Evolutionary conservation across 2,797 vertebrate species (phyloP).

Genomic region (Karalla daura): DNA sequence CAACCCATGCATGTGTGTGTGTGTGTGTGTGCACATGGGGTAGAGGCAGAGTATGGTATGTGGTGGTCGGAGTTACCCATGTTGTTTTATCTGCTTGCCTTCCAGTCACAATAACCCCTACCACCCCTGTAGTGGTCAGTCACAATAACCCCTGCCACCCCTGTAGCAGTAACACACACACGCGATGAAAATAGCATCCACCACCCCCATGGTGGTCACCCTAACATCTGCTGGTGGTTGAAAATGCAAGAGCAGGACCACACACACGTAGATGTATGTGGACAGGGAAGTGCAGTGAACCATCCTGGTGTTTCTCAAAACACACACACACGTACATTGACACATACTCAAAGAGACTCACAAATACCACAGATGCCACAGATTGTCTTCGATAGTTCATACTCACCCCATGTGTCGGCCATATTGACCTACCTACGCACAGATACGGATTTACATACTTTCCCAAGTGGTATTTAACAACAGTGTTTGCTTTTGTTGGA

Average conservation of each 20-base stretch:
- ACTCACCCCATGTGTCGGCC: slow-evolving; percentile 38
- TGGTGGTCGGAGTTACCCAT: slow-evolving; percentile 45
- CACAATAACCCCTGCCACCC: slow-evolving; percentile 33
- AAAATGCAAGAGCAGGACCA: slow-evolving; percentile 65
- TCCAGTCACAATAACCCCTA: slow-evolving; percentile 68
- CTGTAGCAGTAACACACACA: slow-evolving; percentile 44
- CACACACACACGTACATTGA: slow-evolving; percentile 47
- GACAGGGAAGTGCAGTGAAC: slow-evolving; percentile 26
- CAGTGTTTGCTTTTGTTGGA: slow-evolving; percentile 56
- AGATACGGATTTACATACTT: slow-evolving; percentile 8
- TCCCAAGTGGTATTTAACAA: slow-evolving; percentile 26
- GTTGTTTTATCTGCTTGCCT: slow-evolving; percentile 56
- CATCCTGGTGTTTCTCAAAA: slow-evolving; percentile 30
- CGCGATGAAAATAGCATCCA: slow-evolving; percentile 60
- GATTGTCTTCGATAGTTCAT: slow-evolving; percentile 31
- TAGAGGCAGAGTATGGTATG: slow-evolving; percentile 26
- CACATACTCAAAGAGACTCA: not conserved
- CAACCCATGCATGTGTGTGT: not conserved
- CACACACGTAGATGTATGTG: slow-evolving; percentile 59
- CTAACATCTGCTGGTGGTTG: slow-evolving; percentile 74
- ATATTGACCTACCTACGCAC: slow-evolving; percentile 31
- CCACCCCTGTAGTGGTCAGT: slow-evolving; percentile 53
- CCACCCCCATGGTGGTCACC: slow-evolving; percentile 64
- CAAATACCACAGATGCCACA: slow-evolving; percentile 14
- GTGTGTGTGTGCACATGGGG: slow-evolving; percentile 15